Evolutionary conservation across 2,888 invertebrate species (phyloP).

Genomic region (Strigamia crassipes): DNA sequence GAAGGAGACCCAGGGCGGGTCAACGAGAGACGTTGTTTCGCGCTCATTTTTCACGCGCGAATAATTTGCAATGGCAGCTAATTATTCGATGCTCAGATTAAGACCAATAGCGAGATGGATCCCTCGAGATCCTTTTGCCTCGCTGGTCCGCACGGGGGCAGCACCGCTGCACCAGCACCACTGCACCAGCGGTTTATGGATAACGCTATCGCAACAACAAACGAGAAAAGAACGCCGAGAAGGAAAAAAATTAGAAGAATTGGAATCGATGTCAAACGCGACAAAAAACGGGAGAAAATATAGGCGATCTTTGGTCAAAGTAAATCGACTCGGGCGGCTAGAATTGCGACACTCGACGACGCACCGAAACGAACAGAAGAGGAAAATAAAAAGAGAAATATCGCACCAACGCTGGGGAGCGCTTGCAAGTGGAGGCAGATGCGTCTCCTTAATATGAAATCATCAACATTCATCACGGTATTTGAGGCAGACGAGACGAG

Average conservation of each 20-base stretch:
- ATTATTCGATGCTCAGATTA: constrained; percentile 42
- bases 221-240: not conserved
- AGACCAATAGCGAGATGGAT: constrained; percentile 28
- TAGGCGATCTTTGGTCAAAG: constrained; percentile 4
- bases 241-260: not conserved
- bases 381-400: not conserved
- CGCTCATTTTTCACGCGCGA: constrained; percentile 22
- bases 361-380: not conserved
- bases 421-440: constrained; percentile 15
- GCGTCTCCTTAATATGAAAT: constrained; percentile 38
- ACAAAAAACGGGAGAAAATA: not conserved
- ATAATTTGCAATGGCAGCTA: constrained; percentile 40
- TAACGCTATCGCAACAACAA: not conserved
- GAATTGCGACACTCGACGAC: constrained; percentile 2
- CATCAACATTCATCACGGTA: constrained; percentile 42
- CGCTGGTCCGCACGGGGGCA: constrained; percentile 31
- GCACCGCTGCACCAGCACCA: no score
- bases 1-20: constrained; percentile 5
- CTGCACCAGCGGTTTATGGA: constrained; percentile 25
- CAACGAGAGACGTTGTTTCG: constrained; percentile 15
- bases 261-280: not conserved
- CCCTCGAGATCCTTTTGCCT: constrained; percentile 18
- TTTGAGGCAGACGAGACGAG: constrained; percentile 1
- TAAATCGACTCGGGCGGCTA: not conserved
- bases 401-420: not conserved